Evolutionary conservation across 2,888 invertebrate species (phyloP).

Genomic region (Sarcophaga carnaria): DNA sequence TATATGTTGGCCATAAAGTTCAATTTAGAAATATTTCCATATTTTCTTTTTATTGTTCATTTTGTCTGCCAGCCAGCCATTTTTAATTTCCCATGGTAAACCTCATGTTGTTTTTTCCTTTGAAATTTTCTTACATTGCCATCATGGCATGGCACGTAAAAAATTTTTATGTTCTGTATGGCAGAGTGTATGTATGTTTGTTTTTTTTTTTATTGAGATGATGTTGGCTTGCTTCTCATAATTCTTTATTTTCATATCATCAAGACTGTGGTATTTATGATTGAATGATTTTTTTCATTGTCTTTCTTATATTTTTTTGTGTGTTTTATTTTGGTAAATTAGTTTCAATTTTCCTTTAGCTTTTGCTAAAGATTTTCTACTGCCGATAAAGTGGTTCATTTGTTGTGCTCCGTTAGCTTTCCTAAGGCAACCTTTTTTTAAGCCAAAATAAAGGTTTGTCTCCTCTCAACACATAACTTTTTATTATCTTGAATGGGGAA

Average conservation of each 20-base stretch:
- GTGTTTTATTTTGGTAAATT: background rate
- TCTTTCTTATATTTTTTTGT: too few relatives aligned
- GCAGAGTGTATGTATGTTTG: background rate
- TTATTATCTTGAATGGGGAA: background rate
- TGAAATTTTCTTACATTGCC: background rate
- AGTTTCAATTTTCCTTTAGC: background rate
- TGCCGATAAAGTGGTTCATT: background rate
- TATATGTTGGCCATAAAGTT: slow-evolving; percentile 37
- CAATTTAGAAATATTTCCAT: slow-evolving; percentile 1
- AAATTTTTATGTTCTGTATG: background rate
- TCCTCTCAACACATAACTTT: background rate
- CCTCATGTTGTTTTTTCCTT: background rate
- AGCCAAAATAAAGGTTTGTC: background rate
- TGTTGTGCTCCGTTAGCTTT: background rate
- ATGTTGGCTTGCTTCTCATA: background rate
- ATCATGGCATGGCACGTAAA: background rate
- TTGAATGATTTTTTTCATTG: background rate
- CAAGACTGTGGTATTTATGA: background rate
- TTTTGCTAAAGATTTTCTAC: background rate
- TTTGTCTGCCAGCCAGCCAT: background rate
- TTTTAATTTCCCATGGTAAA: background rate
- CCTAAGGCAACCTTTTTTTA: background rate
- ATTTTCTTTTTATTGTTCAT: background rate
- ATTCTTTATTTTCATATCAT: background rate
- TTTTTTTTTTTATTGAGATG: background rate